Evolutionary conservation across 2,888 invertebrate genomes (phyloP).

Genomic region (Hirtodrosophila histrioides): DNA sequence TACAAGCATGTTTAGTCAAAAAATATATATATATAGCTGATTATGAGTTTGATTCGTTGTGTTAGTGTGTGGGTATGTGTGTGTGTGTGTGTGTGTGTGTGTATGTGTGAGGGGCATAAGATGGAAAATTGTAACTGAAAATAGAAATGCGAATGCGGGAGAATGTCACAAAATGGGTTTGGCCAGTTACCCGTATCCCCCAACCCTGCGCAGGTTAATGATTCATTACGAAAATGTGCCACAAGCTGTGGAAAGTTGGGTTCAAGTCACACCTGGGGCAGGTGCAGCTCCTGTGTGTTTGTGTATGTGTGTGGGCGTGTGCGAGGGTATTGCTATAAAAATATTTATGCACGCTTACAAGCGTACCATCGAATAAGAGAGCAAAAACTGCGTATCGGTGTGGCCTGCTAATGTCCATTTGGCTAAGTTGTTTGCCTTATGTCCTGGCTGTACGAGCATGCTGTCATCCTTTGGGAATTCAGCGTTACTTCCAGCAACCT

Average conservation of each 20-base stretch:
- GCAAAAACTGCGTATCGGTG: constrained; percentile 5
- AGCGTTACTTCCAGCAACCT: constrained; percentile 31
- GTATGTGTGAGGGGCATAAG: constrained; percentile 5
- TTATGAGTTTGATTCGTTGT: constrained; percentile 2
- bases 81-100: constrained; percentile 4
- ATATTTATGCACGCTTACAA: constrained; percentile 53
- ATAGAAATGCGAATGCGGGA: constrained; percentile 3
- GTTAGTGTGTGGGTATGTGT: background rate
- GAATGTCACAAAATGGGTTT: constrained; percentile 40
- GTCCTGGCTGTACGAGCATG: constrained; percentile 28
- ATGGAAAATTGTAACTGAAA: constrained; percentile 6
- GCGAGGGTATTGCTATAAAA: constrained; percentile 46
- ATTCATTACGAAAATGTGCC: constrained; percentile 66
- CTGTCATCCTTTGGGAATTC: constrained; percentile 63
- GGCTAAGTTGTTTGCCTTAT: constrained; percentile 47
- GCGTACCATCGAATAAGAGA: constrained; percentile 28
- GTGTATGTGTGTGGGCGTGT: constrained; percentile 17
- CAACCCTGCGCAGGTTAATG: constrained; percentile 29
- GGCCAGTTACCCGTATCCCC: constrained; percentile 19
- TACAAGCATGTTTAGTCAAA: background rate
- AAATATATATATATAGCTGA: background rate
- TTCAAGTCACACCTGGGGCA: constrained; percentile 52
- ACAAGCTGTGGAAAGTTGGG: constrained; percentile 23
- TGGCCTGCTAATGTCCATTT: constrained; percentile 55
- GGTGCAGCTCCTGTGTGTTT: constrained; percentile 36